Base-by-base conservation (phyloP, 1,140 invertebrate genomes). In the Penaeus indicus region DNA sequence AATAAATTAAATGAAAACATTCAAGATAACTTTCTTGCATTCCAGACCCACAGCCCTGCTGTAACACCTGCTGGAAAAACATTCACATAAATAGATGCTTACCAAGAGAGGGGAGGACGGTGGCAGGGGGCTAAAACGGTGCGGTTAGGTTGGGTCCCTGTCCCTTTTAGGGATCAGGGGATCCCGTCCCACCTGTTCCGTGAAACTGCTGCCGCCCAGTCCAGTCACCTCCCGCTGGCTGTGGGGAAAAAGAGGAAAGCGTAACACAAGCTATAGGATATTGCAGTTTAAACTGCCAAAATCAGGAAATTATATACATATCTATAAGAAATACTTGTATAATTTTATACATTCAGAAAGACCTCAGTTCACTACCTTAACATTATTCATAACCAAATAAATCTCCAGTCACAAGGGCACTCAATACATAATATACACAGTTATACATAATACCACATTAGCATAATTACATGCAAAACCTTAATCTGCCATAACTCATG, bases 211-310 rank as follows among this genome's bases (percentile, higher is more conserved):
- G 84, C 84, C 75, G 80, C 81, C 86, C 69, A 27, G 27, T 84
- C 75, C 27, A 64, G 81, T 84, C 82, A 88, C 86, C 86, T 84
- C 81, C 81, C 62, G 82, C 86, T 84, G 82, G 86, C 86, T 88
- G 86, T 88, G 86, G 86, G 81, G 60, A 85, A 88, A 83, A 88
- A 88, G 72, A 88, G 67, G 75, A 79, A 88, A 88, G 86, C 86
- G 86, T 88, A 88, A 88, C 86, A 88, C 82, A 88, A 77, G 86
- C 72, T 54, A 54, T 54, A 54, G 16, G 54, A 54, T 11, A 54
- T 54, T 11, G 16, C 54, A 54, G 54, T 54, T 54, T 54, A 13
- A 54, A 54, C 47, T 83, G 64, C 32, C 69, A 47, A 22, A 5
- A 78, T 60, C 67, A 11, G 62, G 64, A 47, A 62, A 69, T n/a